Conservation (phyloP, 2,113 vertebrate genomes). For the Hydropotes inermis region DNA sequence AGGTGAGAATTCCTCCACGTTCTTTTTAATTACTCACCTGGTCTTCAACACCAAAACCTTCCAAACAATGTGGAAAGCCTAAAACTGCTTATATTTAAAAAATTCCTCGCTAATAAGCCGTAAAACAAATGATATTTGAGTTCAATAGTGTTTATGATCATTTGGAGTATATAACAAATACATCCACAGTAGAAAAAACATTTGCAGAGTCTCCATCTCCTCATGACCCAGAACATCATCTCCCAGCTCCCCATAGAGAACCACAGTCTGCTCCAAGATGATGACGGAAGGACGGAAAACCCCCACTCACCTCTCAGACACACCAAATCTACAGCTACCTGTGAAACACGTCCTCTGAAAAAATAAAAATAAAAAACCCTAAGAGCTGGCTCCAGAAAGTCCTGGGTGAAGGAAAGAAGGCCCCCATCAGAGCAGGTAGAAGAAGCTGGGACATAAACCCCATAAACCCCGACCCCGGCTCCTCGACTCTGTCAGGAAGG, state of each 20-base stretch:
- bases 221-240: not conserved
- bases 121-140: not conserved
- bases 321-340: not conserved
- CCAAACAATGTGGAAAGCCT: not conserved
- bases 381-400: not conserved
- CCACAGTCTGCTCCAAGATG: not conserved
- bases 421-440: too few species aligned
- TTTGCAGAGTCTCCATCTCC: not conserved
- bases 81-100: not conserved
- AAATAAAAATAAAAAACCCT: not conserved
- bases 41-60: not conserved
- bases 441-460: accelerated
- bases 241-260: not conserved
- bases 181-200: not conserved
- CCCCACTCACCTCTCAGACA: not conserved
- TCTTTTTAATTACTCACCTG: not conserved
- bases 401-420: not conserved
- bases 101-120: not conserved
- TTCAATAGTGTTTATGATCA: not conserved
- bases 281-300: accelerated
- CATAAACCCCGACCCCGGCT: accelerated
- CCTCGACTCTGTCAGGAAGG: not conserved
- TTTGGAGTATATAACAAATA: not conserved
- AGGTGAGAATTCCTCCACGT: not conserved
- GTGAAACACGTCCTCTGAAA: not conserved